Base-by-base conservation (phyloP, 2,888 invertebrate genomes). In the Pyrrhosoma nymphula region DNA sequence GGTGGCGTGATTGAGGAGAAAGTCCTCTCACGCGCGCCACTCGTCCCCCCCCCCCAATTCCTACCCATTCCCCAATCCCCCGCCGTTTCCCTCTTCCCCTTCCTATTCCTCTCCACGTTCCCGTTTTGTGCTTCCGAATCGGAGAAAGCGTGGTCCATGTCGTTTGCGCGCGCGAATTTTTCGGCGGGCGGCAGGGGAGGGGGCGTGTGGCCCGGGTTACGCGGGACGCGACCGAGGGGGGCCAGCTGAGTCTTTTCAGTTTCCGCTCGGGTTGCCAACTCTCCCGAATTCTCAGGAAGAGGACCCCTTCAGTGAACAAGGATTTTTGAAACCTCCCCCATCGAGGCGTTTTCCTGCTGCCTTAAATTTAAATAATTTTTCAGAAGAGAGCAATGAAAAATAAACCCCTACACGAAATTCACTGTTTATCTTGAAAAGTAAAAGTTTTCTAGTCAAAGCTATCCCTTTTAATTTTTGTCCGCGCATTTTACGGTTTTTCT, bases 1-100 rank as follows among this genome's bases (percentile, higher is more conserved):
- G 82, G 82, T 82, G 82, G 82, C 82, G 82, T 82, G 82, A 82
- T 82, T 82, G 35, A 14, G 82, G 82, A 82, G 82, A 82, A 82
- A 82, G 82, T 82, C 82, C 35, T n/a, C 8, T 0, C 69, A 26
- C 60, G 56, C 56, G 12, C 16, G 60, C n/a, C 69, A 4, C 69
- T 8, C 35, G 8, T 35, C 82, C 35, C n/a, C 30, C 2, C 14
- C 82, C 35, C 10, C 35, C 16, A 47, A 14, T 35, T 35, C n/a
- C 75, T 4, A 8, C 20, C 4, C 63, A 23, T 30, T 30, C 75
- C 75, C n/a, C 47, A 47, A 2, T 47, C 47, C 47, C n/a, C 26
- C n/a, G 26, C 23, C 69, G 47, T 47, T 47, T 47, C 47, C 35
- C 35, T 14, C 30, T 30, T 30, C 82, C 35, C n/a, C 30, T 16